Base-by-base conservation (phyloP, 2,797 vertebrate species). In the Chelidonichthys spinosus region DNA sequence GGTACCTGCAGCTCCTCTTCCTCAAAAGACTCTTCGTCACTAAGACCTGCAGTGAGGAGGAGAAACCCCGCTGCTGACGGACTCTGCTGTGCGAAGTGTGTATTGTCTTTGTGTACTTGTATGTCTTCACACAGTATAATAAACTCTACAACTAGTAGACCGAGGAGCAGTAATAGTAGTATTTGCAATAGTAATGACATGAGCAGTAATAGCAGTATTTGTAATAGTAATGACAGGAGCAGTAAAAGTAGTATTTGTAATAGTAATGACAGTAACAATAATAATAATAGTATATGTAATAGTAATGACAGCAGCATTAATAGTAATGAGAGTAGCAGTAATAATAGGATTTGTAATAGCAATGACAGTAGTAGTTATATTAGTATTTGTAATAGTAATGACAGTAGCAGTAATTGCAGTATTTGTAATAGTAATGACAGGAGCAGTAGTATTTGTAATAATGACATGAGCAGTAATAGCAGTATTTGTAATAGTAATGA, bases 1-100 rank as follows among this genome's bases (percentile, higher is more conserved):
- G 40, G 0, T 86, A 94, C 84, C 93, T 98, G 87, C 98, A 99
- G 94, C 95, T 99, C 42, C 84, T 90, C 82, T 96, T 96, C 92
- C 91, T 99, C 78, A 98, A 96, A 87, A 93, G 95, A 32, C 96
- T 99, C 74, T 98, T 99, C 72, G 61, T 88, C 0, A 68, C 13
- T 1, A 94, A 89, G 44, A 53, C 55, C 5, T 52, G 65, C 58
- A 79, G 72, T 1, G 91, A 92, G 65, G 89, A 84, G 0, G 89
- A 94, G 62, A 95, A 94, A 84, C 96, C 95, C 0, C 90, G 92
- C 74, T 98, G 97, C 89, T 99, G 92, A 95, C 2, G 0, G 11
- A 2, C 7, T 5, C 25, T 25, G 25, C 25, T 25, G 25, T 25
- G 25, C 2, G 25, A 25, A 25, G 25, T 25, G 25, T 25, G 25